Percentiles rank a stretch among this genome's conserved stretches.
Conservation (phyloP, 2,888 invertebrate species). For the Phoenoteleia sp. region DNA sequence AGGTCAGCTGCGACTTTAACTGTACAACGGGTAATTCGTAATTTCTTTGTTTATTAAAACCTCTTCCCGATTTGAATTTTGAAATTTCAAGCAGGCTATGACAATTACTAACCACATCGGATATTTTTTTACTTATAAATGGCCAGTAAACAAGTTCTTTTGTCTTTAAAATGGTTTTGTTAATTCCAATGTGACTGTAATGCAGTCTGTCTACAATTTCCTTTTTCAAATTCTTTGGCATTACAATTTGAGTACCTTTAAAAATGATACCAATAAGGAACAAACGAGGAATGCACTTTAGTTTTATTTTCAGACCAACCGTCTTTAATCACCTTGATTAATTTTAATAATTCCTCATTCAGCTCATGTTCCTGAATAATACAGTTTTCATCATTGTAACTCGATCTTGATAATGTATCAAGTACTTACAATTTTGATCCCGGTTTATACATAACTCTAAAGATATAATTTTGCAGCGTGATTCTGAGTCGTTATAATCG, state of each 20-base stretch:
- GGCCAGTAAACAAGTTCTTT: constrained; percentile 74
- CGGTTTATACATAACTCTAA: constrained; percentile 69
- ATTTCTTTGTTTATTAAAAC: constrained; percentile 64
- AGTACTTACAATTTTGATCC: constrained; percentile 78
- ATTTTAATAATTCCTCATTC: neutral
- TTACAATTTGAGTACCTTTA: constrained; percentile 47
- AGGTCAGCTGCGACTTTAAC: constrained; percentile 71
- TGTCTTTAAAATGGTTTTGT: constrained; percentile 71
- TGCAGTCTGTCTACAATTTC: constrained; percentile 74
- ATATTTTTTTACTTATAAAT: neutral
- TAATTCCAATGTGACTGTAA: constrained; percentile 75
- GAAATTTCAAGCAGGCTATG: constrained; percentile 17
- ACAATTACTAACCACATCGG: constrained; percentile 12
- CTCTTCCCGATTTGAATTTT: constrained; percentile 60
- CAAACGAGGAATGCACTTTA: constrained; percentile 17
- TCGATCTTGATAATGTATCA: constrained; percentile 78
- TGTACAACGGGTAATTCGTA: constrained; percentile 72
- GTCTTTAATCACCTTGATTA: constrained; percentile 66
- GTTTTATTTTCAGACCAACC: constrained; percentile 40
- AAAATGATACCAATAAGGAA: constrained; percentile 26
- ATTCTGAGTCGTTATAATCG: constrained; percentile 43
- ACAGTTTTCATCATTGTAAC: constrained; percentile 18
- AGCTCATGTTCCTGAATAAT: constrained; percentile 34
- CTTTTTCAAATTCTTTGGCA: constrained; percentile 69
- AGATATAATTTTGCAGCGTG: constrained; percentile 53